phyloP scores from a whole-genome alignment of 2,113 vertebrate species.

The Antigone vipio region DNA sequence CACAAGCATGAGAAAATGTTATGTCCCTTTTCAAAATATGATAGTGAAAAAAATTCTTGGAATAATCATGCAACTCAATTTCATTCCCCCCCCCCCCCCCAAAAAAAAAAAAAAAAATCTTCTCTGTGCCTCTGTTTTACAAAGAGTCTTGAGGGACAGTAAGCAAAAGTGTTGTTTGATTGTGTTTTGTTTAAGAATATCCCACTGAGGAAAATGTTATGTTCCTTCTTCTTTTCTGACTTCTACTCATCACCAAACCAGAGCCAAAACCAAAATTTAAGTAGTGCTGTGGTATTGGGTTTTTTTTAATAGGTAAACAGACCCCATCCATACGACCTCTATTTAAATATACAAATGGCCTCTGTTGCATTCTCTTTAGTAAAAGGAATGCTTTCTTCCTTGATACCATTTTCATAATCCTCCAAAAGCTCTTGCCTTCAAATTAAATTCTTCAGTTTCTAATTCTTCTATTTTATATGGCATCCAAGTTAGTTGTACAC shows the following conservation, averaged over 20 bases:
- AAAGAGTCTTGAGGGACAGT: not conserved
- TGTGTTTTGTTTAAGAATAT: not conserved
- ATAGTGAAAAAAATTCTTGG: not conserved
- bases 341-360: not conserved
- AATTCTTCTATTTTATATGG: not conserved
- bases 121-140: not conserved
- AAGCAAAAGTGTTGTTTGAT: not conserved
- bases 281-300: not conserved
- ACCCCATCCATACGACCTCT: not conserved
- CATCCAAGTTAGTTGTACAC: not conserved
- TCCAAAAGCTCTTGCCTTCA: not conserved
- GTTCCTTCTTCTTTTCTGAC: not conserved
- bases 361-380: not conserved
- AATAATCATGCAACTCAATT: not conserved
- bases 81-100: not conserved
- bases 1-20: not conserved
- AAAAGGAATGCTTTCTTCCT: not conserved
- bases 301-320: not conserved
- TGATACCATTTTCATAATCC: not conserved
- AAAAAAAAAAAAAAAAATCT: not conserved
- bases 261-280: not conserved
- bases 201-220: not conserved
- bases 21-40: not conserved
- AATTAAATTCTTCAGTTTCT: not conserved
- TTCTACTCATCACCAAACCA: not conserved